Conservation (phyloP, 2,113 vertebrate genomes). For the Lophochroa leadbeateri region DNA sequence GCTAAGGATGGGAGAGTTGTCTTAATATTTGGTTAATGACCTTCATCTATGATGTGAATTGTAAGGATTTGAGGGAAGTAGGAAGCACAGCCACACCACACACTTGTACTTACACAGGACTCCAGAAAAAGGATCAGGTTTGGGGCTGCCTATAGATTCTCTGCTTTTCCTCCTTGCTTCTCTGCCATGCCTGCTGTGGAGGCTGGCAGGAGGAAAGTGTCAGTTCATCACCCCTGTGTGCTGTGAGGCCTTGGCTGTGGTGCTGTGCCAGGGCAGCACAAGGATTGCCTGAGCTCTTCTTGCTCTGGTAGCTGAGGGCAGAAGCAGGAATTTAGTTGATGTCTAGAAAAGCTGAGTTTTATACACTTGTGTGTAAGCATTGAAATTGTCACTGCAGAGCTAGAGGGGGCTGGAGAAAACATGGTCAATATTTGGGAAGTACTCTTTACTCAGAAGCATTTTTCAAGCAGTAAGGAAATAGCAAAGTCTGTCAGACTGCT, state of each 20-base stretch:
- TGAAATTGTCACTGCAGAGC: background rate
- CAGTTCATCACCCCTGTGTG: background rate
- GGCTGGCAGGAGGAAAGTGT: background rate
- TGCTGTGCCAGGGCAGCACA: background rate
- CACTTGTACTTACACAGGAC: background rate
- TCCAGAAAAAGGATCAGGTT: background rate
- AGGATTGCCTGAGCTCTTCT: background rate
- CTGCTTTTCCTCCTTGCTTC: background rate
- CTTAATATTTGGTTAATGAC: background rate
- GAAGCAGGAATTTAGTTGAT: background rate
- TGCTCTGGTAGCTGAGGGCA: background rate
- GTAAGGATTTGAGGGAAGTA: background rate
- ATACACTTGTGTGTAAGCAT: background rate
- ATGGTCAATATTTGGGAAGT: background rate
- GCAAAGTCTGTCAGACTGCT: background rate
- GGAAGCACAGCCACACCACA: background rate
- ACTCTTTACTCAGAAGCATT: background rate
- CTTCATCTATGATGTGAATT: background rate
- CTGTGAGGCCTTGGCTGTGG: fast-evolving
- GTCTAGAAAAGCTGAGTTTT: background rate
- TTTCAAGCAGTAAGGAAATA: background rate
- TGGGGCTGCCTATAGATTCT: background rate
- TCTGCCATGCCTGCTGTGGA: fast-evolving
- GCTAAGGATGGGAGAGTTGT: background rate
- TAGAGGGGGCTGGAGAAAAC: background rate